Evolutionary conservation across 2,888 invertebrate species (phyloP).

Genomic region (Drosophila peninsularis): DNA sequence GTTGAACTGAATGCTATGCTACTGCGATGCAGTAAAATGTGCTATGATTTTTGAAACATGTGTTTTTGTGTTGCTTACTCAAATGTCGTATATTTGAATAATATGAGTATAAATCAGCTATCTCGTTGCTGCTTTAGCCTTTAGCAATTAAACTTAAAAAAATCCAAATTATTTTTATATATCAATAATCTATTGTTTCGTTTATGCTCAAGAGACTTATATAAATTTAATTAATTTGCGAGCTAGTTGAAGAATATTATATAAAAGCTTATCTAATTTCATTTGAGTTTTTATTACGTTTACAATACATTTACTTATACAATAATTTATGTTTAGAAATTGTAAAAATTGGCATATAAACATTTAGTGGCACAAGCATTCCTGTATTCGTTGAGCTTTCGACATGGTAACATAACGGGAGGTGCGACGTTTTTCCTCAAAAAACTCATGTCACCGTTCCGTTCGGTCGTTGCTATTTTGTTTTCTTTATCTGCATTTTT

Average conservation of each 20-base stretch:
- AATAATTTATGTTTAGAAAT: constrained; percentile 10
- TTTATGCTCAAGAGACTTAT: too few relatives aligned
- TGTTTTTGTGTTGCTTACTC: background rate
- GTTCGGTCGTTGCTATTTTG: background rate
- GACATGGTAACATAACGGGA: background rate
- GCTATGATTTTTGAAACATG: background rate
- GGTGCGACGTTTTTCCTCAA: background rate
- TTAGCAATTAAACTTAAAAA: too few relatives aligned
- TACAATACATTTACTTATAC: background rate
- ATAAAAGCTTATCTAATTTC: background rate
- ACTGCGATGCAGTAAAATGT: background rate
- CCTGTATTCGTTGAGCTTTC: constrained; percentile 35
- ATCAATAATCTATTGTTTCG: too few relatives aligned
- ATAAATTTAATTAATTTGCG: too few relatives aligned
- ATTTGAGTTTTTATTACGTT: background rate
- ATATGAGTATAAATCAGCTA: too few relatives aligned
- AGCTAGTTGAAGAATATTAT: too few relatives aligned
- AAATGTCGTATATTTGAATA: background rate
- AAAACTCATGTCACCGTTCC: constrained; percentile 6
- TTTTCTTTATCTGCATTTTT: constrained; percentile 1
- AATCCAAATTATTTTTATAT: too few relatives aligned
- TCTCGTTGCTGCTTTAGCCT: too few relatives aligned
- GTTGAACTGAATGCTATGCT: background rate
- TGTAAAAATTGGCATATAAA: constrained; percentile 8
- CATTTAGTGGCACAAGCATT: background rate